These are phyloP conservation scores for Laterallus jamaicensis DNA, from an alignment of 2,113 vertebrate species.

Conservation along the genomic window DNA sequence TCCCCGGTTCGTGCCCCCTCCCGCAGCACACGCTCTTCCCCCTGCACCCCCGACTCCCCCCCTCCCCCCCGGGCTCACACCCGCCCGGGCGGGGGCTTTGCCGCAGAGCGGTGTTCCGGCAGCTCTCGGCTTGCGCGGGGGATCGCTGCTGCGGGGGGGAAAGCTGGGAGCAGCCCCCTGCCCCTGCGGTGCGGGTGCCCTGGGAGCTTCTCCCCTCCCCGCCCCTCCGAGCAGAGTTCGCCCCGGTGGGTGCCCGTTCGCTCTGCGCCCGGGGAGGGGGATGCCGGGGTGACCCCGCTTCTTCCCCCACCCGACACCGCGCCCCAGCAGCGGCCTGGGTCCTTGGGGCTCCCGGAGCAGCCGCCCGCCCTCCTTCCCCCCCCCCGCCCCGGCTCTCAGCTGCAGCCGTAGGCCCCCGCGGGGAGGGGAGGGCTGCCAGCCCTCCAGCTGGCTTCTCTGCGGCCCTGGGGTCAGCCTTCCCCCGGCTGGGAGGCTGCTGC, in stretches of 20 bases:
- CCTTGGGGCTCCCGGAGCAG: neutral
- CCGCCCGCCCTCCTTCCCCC: neutral
- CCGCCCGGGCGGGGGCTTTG: slow-evolving; percentile 71
- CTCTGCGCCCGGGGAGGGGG: neutral
- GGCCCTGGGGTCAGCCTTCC: neutral
- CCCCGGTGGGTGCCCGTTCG: neutral
- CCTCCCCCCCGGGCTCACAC: no score
- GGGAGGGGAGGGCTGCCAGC: neutral
- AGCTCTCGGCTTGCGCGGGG: slow-evolving; percentile 45
- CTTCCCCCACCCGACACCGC: neutral
- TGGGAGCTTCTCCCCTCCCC: neutral
- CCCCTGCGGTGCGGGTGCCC: neutral
- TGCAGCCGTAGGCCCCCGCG: neutral
- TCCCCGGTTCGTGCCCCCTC: neutral
- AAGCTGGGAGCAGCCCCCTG: neutral
- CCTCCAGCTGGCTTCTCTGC: neutral
- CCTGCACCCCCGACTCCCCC: no score
- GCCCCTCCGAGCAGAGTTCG: neutral
- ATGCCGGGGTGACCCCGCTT: neutral
- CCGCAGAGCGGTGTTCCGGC: slow-evolving; percentile 78
- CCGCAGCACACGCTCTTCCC: neutral
- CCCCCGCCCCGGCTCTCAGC: neutral
- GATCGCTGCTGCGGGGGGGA: neutral
- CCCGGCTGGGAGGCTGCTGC: neutral
- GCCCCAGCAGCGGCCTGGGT: neutral